These are phyloP conservation scores for Anisognathus igniventris DNA, from an alignment of 2,797 vertebrate genomes.

Conservation along the genomic window DNA sequence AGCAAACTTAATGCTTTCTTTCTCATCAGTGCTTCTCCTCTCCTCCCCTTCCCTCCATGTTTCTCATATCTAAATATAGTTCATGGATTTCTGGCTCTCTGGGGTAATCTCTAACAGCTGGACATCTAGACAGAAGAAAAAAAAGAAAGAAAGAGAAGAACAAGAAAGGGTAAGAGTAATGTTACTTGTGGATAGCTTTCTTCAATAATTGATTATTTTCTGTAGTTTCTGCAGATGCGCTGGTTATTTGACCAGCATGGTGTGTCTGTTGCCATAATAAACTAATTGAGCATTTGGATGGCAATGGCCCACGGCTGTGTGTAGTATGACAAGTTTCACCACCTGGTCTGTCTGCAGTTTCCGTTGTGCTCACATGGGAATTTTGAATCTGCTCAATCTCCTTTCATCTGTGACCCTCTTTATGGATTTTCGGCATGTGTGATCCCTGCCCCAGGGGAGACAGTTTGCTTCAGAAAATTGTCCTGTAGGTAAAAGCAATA, in stretches of 20 bases:
- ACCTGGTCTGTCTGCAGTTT: slow-evolving; percentile 14
- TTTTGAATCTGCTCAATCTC: slow-evolving; percentile 47
- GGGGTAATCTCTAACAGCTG: not conserved
- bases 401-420: slow-evolving; percentile 67
- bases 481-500: slow-evolving; percentile 62
- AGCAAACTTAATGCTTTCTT: rapidly evolving
- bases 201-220: slow-evolving; percentile 74
- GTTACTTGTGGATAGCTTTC: slow-evolving; percentile 40
- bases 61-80: not conserved
- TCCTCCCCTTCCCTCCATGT: not conserved
- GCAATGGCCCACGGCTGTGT: not conserved
- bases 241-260: slow-evolving; percentile 22
- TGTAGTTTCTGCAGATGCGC: slow-evolving; percentile 52
- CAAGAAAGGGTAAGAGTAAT: not conserved
- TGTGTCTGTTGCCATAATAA: slow-evolving; percentile 70
- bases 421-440: slow-evolving; percentile 60
- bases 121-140: not conserved
- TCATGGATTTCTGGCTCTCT: not conserved
- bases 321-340: not conserved
- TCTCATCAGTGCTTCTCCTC: not conserved
- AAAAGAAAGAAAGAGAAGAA: not conserved
- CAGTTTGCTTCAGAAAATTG: slow-evolving; percentile 43
- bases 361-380: slow-evolving; percentile 12
- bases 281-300: slow-evolving; percentile 65
- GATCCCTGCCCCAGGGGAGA: slow-evolving; percentile 62